A percentile compares a stretch with the other conserved stretches of the same genome.
phyloP scores from a whole-genome alignment of 1,140 invertebrate genomes.

The Danaus plexippus region DNA sequence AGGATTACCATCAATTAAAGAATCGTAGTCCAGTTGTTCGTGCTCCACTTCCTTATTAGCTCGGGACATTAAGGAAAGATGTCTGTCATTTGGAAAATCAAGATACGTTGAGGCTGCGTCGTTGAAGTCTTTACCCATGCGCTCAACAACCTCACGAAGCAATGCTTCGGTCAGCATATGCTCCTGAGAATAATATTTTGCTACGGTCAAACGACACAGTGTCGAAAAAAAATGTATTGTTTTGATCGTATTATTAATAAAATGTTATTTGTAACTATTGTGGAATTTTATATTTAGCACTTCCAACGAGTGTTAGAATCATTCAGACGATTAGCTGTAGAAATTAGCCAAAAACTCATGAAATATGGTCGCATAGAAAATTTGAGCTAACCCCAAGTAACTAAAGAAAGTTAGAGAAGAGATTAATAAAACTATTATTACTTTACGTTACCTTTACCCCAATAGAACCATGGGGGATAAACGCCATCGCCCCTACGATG shows the following conservation, averaged over 20 bases:
- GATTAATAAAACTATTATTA: background rate
- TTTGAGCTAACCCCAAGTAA: too few relatives aligned
- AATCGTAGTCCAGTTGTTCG: constrained; percentile 77
- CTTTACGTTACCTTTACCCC: constrained; percentile 48
- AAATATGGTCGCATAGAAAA: too few relatives aligned
- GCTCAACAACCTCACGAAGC: constrained; percentile 78
- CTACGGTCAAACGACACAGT: background rate
- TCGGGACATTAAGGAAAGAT: constrained; percentile 68
- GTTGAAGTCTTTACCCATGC: constrained; percentile 79
- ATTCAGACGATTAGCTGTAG: too few relatives aligned
- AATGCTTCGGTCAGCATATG: constrained; percentile 74
- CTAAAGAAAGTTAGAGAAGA: too few relatives aligned
- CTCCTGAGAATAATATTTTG: constrained; percentile 34
- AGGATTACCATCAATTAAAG: constrained; percentile 75
- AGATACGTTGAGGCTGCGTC: constrained; percentile 75
- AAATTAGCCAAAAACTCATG: too few relatives aligned
- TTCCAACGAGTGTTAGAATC: too few relatives aligned
- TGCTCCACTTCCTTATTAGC: constrained; percentile 72
- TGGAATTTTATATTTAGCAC: too few relatives aligned
- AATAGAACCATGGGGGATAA: constrained; percentile 69
- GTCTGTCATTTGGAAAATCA: constrained; percentile 74
- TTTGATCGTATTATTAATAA: too few relatives aligned
- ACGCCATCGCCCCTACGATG: constrained; percentile 56
- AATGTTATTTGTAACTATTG: too few relatives aligned
- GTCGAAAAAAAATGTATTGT: too few relatives aligned